Base-by-base conservation (phyloP, 2,113 vertebrate genomes). In the Sturnus vulgaris region DNA sequence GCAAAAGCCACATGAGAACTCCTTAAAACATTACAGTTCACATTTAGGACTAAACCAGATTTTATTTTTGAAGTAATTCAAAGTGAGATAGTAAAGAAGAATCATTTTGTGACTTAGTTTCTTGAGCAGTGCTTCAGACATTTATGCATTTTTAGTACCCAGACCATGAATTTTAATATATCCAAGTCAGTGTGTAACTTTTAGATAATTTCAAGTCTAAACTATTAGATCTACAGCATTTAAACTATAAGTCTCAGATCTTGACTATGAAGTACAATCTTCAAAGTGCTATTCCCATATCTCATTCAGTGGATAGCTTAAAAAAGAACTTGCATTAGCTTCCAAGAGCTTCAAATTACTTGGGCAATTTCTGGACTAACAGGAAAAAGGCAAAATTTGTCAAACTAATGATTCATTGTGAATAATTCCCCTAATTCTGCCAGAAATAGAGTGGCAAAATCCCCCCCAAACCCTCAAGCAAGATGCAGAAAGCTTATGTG, bases 261-360 rank as follows among this genome's bases (percentile, higher is more conserved):
- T n/a, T 70, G 30, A 90, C 71, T 77, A 52, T 50, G 44, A 60
- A 83, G 52, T 52, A 60, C 44, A 93, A 81, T 88, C 71, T 92
- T 82, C 84, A 76, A 95, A 91, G 47, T 37, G 44, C 52, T 90
- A 81, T 73, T 91, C 59, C 21, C 47, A 30, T 86, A 77, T 47
- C 68, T 94, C 52, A 63, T 90, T 91, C 71, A 73, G 50, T 21
- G 22, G n/a, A 70, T 44, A 66, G 40, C 31, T 82, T 76, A 63
- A 93, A 91, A 92, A 91, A 72, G 61, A 72, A 61, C 63, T 73
- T 90, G 44, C 15, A 60, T 90, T 83, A 81, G 25, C 68, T 88
- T 82, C 55, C 53, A 90, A 82, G 71, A 91, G 50, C 55, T 94
- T 83, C 70, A 83, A 79, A 93, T 82, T 80, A 90, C 64, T 83